Conservation (phyloP, 2,888 invertebrate species). For the Acanthococcus lagerstroemiae region DNA sequence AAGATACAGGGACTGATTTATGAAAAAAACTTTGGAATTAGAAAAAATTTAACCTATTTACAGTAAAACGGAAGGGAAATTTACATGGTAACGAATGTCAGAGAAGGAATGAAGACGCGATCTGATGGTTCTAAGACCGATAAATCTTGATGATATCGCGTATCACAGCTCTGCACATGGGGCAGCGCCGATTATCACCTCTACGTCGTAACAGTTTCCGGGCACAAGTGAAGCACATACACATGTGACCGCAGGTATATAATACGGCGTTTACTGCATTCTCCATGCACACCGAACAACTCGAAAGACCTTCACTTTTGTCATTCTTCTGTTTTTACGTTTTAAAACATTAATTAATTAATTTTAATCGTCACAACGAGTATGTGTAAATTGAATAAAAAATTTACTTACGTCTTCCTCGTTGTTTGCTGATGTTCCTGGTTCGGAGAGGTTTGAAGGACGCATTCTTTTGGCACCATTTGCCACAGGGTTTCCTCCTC, state of each 20-base stretch:
- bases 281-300: conserved; percentile 90
- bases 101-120: no score
- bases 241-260: conserved; percentile 98
- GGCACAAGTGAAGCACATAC: conserved; percentile 96
- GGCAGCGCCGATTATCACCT: conserved; percentile 77
- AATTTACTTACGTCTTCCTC: not conserved
- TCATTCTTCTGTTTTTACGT: not conserved
- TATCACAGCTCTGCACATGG: conserved; percentile 84
- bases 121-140: no score
- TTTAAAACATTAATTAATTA: no score
- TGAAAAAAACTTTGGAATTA: no score
- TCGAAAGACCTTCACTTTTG: conserved; percentile 44
- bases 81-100: no score
- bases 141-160: conserved; percentile 93
- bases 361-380: no score
- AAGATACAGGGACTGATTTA: no score
- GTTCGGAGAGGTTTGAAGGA: not conserved
- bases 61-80: no score
- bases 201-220: conserved; percentile 81
- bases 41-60: no score
- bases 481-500: not conserved
- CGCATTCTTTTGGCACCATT: not conserved
- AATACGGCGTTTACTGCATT: conserved; percentile 85
- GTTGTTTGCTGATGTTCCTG: not conserved
- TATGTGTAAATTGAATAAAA: not conserved